Percentiles rank a stretch among this genome's conserved stretches.
Conservation (phyloP, 2,888 invertebrate species). For the Petrolisthes manimaculis region DNA sequence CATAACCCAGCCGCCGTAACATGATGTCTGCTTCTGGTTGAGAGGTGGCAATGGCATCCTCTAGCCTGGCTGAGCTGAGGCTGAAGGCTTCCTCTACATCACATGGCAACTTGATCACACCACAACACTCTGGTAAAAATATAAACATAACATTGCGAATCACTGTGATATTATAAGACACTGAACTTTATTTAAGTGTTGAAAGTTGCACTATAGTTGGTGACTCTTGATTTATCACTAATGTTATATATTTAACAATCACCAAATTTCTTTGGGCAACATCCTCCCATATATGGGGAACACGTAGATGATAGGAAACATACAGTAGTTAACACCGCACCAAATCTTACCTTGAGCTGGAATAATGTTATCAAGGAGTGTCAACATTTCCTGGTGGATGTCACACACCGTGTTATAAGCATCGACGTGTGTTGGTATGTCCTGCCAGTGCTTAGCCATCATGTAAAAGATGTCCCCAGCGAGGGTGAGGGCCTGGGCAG, state of each 20-base stretch:
- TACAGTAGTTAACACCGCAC: no score
- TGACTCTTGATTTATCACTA: neutral
- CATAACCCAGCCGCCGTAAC: constrained; percentile 81
- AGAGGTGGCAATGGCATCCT: constrained; percentile 75
- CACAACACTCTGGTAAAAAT: constrained; percentile 33
- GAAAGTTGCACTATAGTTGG: neutral
- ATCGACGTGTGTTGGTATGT: constrained; percentile 74
- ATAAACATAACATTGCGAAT: neutral
- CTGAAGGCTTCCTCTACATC: constrained; percentile 77
- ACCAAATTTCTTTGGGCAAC: no score
- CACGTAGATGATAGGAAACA: no score
- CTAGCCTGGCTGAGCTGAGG: constrained; percentile 78
- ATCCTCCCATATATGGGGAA: no score
- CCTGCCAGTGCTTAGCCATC: constrained; percentile 79
- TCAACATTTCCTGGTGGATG: constrained; percentile 75
- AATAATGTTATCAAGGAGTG: constrained; percentile 75
- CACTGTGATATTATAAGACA: neutral
- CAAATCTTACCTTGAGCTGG: constrained; percentile 69
- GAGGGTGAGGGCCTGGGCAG: no score
- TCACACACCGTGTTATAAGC: constrained; percentile 77
- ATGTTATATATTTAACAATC: no score
- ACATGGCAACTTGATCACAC: constrained; percentile 54
- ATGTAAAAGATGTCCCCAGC: no score
- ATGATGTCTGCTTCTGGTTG: constrained; percentile 73
- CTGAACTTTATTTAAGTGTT: neutral